phyloP scores from a whole-genome alignment of 1,140 invertebrate genomes.

The Ceratina australensis region DNA sequence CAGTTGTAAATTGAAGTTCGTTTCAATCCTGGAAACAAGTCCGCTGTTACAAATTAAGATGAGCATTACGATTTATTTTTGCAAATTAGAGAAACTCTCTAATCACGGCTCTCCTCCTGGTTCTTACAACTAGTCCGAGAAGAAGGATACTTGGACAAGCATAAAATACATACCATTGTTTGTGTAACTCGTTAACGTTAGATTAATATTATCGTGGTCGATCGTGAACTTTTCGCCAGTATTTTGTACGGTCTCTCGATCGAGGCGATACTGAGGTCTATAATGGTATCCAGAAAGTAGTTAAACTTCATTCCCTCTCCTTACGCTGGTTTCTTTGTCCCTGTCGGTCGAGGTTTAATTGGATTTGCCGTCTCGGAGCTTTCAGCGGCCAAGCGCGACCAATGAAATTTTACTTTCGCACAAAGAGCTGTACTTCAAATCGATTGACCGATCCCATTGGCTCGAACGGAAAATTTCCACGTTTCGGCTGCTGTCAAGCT shows the following conservation, averaged over 20 bases:
- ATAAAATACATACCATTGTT: too few species aligned
- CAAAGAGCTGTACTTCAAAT: constrained; percentile 28
- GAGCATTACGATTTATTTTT: too few species aligned
- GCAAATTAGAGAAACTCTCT: too few species aligned
- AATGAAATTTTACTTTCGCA: constrained; percentile 32
- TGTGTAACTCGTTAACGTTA: too few species aligned
- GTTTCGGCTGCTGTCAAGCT: background rate
- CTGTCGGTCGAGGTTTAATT: constrained; percentile 20
- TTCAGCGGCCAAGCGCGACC: background rate
- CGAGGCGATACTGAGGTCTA: background rate
- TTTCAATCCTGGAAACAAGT: too few species aligned
- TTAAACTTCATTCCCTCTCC: constrained; percentile 16
- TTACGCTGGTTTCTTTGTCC: constrained; percentile 4
- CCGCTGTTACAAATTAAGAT: too few species aligned
- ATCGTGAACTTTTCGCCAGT: background rate
- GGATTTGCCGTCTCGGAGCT: constrained; percentile 15
- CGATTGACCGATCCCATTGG: constrained; percentile 14
- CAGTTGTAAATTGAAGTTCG: too few species aligned
- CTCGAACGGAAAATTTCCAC: constrained; percentile 10
- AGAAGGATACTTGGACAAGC: too few species aligned
- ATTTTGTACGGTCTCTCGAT: background rate
- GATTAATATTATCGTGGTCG: background rate
- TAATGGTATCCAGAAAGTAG: constrained; percentile 2
- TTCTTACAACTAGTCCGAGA: too few species aligned
- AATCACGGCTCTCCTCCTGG: too few species aligned